These are phyloP conservation scores for Bombus turneri DNA, from an alignment of 1,140 invertebrate species.

Conservation along the genomic window DNA sequence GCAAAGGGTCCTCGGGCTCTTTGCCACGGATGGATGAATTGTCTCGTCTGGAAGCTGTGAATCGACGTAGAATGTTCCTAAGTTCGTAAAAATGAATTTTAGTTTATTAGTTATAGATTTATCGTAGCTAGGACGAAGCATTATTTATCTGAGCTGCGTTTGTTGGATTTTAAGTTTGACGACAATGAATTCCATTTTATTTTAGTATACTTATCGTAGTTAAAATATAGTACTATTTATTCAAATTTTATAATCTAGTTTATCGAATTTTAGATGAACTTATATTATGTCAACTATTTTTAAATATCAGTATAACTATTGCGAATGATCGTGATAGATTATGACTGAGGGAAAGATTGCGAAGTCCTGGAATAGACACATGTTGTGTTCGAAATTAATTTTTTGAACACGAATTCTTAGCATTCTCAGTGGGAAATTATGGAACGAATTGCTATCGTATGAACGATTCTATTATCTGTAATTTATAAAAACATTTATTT, in stretches of 20 bases:
- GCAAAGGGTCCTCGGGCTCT: constrained; percentile 13
- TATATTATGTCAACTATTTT: not conserved
- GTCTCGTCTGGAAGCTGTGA: not conserved
- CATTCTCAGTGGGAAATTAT: not conserved
- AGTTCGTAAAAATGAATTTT: not conserved
- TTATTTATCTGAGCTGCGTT: not conserved
- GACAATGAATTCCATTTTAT: not conserved
- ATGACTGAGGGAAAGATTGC: not conserved
- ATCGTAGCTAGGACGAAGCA: not conserved
- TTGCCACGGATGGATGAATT: not conserved
- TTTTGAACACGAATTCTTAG: not conserved
- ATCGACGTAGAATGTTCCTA: not conserved
- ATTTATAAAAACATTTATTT: not conserved
- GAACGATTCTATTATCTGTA: not conserved
- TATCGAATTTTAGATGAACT: not conserved
- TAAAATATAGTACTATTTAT: not conserved
- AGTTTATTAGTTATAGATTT: not conserved
- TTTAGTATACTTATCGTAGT: too few species aligned
- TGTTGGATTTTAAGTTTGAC: not conserved
- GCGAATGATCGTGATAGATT: not conserved
- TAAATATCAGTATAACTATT: not conserved
- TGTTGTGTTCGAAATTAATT: not conserved
- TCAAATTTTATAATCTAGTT: not conserved
- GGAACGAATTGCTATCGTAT: not conserved
- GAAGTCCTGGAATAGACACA: not conserved